Evolutionary conservation across 2,888 invertebrate species (phyloP), one percentile per base, ranked within the genome.

Genomic region (Lepidonotus clava): DNA sequence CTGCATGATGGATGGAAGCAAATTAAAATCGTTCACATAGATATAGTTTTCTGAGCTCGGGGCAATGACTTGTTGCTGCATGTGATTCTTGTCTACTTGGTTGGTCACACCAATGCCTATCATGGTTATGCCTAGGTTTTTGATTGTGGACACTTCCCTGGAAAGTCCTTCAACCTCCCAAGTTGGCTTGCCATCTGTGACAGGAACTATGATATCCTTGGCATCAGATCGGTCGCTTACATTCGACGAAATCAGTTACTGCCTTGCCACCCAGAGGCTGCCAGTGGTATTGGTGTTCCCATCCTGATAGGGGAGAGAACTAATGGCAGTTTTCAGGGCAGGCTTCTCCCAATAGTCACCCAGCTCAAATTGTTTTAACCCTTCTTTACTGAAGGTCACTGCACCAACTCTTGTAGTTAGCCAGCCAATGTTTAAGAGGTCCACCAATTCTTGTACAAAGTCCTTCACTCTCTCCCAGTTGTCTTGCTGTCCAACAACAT

Each of bases 161-260:
- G 11, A 21, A 14, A 51, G 21, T 51, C 11, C 14, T 14, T 51
- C 21, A 21, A 21, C 36, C 76, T 21, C 40, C 8, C 38, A 5
- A 5, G 83, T 83, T 46, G 83, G 36, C 34, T 83, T 83, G 36
- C 83, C 83, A 41, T 83, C 83, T 24, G 83, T 83, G 41, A 83
- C 24, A 5, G 41, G 46, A 14, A 83, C n/a, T n/a, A 46, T 46
- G 21, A 46, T 32, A 24, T 83, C 32, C 41, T 36, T 5, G 34
- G 24, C 83, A n/a, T 83, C 24, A 4, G 83, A 24, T 32, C 83
- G 24, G 32, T 21, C 11, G 24, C 41, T 8, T 21, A 21, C 41
- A 21, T 14, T 14, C 32, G 14, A 8, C 21, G n/a, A 41, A 32
- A 83, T 41, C 32, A 40, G 8, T 18, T 36, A 32, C 14, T 8